Evolutionary conservation across 2,888 invertebrate species (phyloP).

Genomic region (Ganaspis brasiliensis): DNA sequence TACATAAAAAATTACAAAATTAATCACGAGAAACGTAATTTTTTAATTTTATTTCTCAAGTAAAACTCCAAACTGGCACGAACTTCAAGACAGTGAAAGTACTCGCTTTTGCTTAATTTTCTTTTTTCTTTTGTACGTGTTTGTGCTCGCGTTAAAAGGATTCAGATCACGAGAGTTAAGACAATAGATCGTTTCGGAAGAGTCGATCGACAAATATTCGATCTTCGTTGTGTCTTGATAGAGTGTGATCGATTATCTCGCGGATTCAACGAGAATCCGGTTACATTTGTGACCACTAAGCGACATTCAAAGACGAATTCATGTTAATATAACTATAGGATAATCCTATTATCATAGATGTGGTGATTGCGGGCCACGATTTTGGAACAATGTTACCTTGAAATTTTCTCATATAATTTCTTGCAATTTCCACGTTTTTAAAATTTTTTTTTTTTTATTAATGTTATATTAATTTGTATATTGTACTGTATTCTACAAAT

Average conservation of each 20-base stretch:
- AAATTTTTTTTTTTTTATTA: neutral
- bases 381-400: conserved; percentile 1
- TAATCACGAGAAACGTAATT: too few relatives aligned
- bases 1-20: too few relatives aligned
- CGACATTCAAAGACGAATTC: conserved; percentile 61
- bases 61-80: conserved; percentile 34
- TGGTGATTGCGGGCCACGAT: conserved; percentile 49
- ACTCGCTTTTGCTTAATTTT: conserved; percentile 54
- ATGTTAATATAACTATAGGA: conserved; percentile 59
- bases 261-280: conserved; percentile 19
- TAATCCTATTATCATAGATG: conserved; percentile 58
- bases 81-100: conserved; percentile 54
- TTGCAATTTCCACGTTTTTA: neutral
- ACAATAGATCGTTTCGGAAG: conserved; percentile 57
- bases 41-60: neutral
- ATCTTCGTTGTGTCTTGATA: conserved; percentile 51
- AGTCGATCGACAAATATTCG: conserved; percentile 57
- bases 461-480: neutral
- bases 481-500: too few relatives aligned
- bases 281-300: conserved; percentile 48
- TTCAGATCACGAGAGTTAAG: conserved; percentile 48
- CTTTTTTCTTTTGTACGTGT: conserved; percentile 65
- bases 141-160: conserved; percentile 65
- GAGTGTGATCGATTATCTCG: conserved; percentile 52
- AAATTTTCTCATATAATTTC: neutral